Base-by-base conservation (phyloP, 1,140 invertebrate species). In the Scaptomyza graminum region DNA sequence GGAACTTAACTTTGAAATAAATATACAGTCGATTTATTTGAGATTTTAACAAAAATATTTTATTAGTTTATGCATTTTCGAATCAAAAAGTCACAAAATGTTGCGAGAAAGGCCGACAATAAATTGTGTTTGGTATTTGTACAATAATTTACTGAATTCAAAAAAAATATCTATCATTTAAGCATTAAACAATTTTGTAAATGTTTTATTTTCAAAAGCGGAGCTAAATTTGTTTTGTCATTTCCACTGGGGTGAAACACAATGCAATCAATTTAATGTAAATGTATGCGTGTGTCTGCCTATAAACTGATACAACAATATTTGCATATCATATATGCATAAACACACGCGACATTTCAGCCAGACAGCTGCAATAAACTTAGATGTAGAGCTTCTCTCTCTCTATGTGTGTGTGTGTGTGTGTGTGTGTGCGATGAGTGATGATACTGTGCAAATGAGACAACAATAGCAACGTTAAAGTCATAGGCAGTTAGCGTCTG, bases 311-410 rank as follows among this genome's bases (percentile, higher is more conserved):
- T 88, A 83, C 83, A 83, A 88, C 79, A 88, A 83, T 83, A 88
- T 88, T 88, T 88, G 83, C 83, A 88, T 88, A 88, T 88, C 83
- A 88, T 88, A 88, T 83, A 88, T 88, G 79, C 83, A 88, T 89
- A 88, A 88, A 83, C 84, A 89, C 82, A 79, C 65, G 76, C 79
- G 79, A 83, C 73, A 64, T 54, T 62, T 39, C 15, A 39, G 57
- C 28, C 66, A 82, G 78, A 79, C 83, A 87, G 81, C 76, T 79
- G 76, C 84, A 87, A 89, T 88, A 88, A 88, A 83, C 79, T 83
- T 79, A 67, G 68, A 79, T 41, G 59, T 41, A 22, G n/a, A 9
- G 31, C 13, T 63, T 47, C 28, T 31, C 28, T 31, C 28, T 2
- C 28, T n/a, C 59, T 47, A 43, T 28, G n/a, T 50, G 12, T 16